phyloP scores from a whole-genome alignment of 2,888 invertebrate species.

The Notodonta ziczac region DNA sequence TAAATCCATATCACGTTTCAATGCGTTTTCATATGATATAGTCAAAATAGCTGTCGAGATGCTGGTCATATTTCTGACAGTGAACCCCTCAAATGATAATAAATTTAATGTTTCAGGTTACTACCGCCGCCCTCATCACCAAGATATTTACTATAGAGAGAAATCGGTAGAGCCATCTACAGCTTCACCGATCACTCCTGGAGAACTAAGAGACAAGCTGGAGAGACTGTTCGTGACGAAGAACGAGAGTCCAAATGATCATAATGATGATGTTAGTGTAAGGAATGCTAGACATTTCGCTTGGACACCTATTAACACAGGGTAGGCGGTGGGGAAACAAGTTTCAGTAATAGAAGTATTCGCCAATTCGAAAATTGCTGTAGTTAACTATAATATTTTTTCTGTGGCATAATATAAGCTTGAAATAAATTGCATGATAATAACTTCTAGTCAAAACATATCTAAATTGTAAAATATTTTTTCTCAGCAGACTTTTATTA shows the following conservation, averaged over 20 bases:
- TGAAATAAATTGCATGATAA: too few species aligned
- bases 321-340: slow-evolving; percentile 27
- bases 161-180: slow-evolving; percentile 67
- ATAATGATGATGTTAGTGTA: slow-evolving; percentile 59
- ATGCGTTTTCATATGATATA: too few species aligned
- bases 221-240: slow-evolving; percentile 79
- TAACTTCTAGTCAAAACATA: background rate
- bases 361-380: too few species aligned
- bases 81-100: background rate
- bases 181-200: slow-evolving; percentile 76
- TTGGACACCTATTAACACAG: slow-evolving; percentile 74
- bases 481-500: too few species aligned
- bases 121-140: slow-evolving; percentile 64
- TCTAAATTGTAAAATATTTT: background rate
- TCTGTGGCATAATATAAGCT: too few species aligned
- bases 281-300: slow-evolving; percentile 73
- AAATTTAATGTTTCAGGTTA: slow-evolving; percentile 55
- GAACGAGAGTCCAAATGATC: slow-evolving; percentile 53
- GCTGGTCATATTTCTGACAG: too few species aligned
- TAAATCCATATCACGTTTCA: too few species aligned
- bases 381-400: too few species aligned
- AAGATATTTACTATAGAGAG: slow-evolving; percentile 68
- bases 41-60: too few species aligned
- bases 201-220: slow-evolving; percentile 79
- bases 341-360: too few species aligned